Evolutionary conservation across 1,140 invertebrate species (phyloP).

Genomic region (Drosophila persimilis): DNA sequence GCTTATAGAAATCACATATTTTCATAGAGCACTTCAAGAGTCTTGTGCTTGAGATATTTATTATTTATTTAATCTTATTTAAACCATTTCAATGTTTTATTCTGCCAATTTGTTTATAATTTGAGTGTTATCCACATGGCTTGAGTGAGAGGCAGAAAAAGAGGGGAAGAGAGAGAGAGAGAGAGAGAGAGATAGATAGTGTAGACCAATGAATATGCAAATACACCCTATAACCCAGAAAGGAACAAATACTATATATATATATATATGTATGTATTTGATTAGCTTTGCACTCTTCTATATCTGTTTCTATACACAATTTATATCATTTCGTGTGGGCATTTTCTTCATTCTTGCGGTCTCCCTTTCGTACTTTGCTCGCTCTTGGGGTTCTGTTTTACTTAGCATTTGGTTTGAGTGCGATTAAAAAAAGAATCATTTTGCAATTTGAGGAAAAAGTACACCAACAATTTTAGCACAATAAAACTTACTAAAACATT

Average conservation of each 20-base stretch:
- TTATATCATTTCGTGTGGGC: slow-evolving; percentile 4
- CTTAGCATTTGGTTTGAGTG: slow-evolving; percentile 19
- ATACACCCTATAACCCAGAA: slow-evolving; percentile 17
- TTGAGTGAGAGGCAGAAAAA: background rate
- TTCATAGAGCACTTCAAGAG: no score
- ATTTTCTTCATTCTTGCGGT: slow-evolving; percentile 7
- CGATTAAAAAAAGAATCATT: slow-evolving; percentile 3
- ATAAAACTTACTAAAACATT: slow-evolving; percentile 64
- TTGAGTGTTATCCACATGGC: slow-evolving; percentile 33
- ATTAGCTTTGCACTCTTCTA: slow-evolving; percentile 7
- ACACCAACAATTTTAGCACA: background rate
- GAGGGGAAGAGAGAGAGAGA: no score
- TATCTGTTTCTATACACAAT: background rate
- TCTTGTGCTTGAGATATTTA: background rate
- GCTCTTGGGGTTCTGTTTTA: slow-evolving; percentile 24
- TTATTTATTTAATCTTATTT: slow-evolving; percentile 13
- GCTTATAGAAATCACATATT: no score
- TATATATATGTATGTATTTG: slow-evolving; percentile 6
- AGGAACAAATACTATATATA: slow-evolving; percentile 8
- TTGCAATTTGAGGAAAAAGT: no score
- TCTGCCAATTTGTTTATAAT: slow-evolving; percentile 35
- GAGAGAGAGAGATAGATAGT: background rate
- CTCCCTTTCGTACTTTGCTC: slow-evolving; percentile 12
- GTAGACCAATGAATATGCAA: slow-evolving; percentile 35
- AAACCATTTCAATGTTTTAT: slow-evolving; percentile 25